These are phyloP conservation scores for Habrosyne pyritoides DNA, from an alignment of 2,888 invertebrate genomes.

Conservation along the genomic window DNA sequence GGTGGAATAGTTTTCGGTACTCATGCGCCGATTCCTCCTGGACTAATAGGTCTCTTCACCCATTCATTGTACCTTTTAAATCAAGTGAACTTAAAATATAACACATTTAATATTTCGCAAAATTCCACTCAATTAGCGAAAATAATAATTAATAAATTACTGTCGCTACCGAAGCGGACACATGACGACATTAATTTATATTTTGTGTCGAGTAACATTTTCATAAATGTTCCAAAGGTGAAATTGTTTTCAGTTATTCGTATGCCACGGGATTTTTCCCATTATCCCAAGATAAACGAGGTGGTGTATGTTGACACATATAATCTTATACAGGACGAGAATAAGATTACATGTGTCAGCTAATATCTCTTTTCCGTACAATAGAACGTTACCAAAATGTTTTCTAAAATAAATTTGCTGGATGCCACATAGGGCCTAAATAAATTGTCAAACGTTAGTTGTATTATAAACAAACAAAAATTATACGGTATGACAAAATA, in stretches of 20 bases:
- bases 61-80: not conserved
- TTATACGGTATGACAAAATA: not conserved
- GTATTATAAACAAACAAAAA: not conserved
- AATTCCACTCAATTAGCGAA: constrained; percentile 1
- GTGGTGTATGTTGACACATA: constrained; percentile 63
- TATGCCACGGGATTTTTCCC: constrained; percentile 51
- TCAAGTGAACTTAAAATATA: not conserved
- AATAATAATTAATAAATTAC: not conserved
- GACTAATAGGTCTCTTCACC: too few species aligned
- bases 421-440: constrained; percentile 14
- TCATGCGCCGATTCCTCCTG: too few species aligned
- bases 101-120: not conserved
- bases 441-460: not conserved
- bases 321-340: constrained; percentile 70
- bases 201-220: constrained; percentile 28
- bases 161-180: not conserved
- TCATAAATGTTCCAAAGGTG: constrained; percentile 34
- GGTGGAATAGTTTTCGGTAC: too few species aligned
- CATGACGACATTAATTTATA: constrained; percentile 21
- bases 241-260: constrained; percentile 50
- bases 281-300: constrained; percentile 69
- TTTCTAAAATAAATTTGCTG: not conserved
- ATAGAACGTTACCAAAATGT: constrained; percentile 13
- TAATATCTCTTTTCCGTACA: constrained; percentile 45
- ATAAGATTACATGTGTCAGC: constrained; percentile 70